phyloP scores from a whole-genome alignment of 1,140 invertebrate genomes.

The Drosophila persimilis region DNA sequence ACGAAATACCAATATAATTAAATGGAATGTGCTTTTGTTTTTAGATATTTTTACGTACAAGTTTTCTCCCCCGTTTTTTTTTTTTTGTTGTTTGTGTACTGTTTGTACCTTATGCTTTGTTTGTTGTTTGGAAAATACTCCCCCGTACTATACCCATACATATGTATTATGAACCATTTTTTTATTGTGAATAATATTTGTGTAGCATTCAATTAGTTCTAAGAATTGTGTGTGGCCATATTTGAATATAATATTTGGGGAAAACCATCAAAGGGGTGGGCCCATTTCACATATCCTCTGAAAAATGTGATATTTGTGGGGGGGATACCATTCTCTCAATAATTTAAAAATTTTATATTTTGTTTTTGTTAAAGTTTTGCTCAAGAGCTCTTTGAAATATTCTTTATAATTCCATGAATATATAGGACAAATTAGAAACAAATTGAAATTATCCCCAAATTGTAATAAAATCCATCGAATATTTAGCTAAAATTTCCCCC shows the following conservation, averaged over 20 bases:
- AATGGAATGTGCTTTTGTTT: constrained; percentile 78
- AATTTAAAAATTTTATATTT: too few relatives aligned
- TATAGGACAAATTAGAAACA: neutral
- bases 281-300: too few relatives aligned
- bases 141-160: neutral
- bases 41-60: constrained; percentile 80
- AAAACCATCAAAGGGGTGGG: too few relatives aligned
- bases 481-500: constrained; percentile 1
- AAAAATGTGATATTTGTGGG: too few relatives aligned
- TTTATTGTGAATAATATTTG: constrained; percentile 1
- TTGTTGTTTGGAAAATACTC: constrained; percentile 57
- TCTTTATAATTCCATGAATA: too few relatives aligned
- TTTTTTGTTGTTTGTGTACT: too few relatives aligned
- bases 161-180: neutral
- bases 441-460: too few relatives aligned
- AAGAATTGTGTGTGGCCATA: too few relatives aligned
- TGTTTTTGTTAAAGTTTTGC: too few relatives aligned
- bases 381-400: too few relatives aligned
- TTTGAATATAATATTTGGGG: too few relatives aligned
- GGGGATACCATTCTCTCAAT: too few relatives aligned
- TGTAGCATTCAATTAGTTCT: neutral
- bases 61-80: constrained; percentile 48
- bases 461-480: neutral
- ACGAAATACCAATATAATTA: constrained; percentile 32
- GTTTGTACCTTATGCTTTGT: constrained; percentile 52